Percentiles rank a stretch among this genome's conserved stretches.
phyloP scores from a whole-genome alignment of 2,797 vertebrate genomes.

The Lagorchestes hirsutus region DNA sequence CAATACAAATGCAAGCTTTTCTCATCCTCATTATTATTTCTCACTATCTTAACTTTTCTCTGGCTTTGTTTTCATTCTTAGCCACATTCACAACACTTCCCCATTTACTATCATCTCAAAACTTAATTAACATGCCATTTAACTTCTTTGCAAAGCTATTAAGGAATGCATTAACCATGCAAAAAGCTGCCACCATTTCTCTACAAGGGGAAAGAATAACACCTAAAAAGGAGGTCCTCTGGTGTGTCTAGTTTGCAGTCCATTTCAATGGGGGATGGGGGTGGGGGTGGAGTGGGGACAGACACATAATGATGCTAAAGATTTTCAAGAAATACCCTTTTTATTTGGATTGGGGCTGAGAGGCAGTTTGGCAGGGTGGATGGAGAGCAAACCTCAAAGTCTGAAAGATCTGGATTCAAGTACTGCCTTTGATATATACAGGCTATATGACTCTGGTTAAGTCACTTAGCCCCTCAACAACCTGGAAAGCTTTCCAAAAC shows the following conservation, averaged over 20 bases:
- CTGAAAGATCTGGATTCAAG: neutral
- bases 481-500: neutral
- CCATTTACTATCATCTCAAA: constrained; percentile 60
- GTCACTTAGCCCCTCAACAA: neutral
- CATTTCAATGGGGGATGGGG: constrained; percentile 16
- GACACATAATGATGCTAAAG: neutral
- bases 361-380: neutral
- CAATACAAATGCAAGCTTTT: neutral
- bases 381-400: neutral
- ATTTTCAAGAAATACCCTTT: neutral
- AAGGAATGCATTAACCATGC: constrained; percentile 65
- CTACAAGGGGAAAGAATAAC: constrained; percentile 53
- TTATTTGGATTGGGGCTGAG: neutral
- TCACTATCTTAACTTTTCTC: constrained; percentile 60
- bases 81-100: constrained; percentile 60
- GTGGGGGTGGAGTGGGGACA: neutral
- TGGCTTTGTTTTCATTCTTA: constrained; percentile 62
- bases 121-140: constrained; percentile 69
- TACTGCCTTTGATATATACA: neutral
- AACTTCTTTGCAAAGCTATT: constrained; percentile 64
- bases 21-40: neutral
- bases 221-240: constrained; percentile 19
- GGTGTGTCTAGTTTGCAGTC: constrained; percentile 49
- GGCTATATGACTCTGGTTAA: neutral
- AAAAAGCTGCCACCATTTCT: constrained; percentile 37